Evolutionary conservation across 2,888 invertebrate species (phyloP).

Genomic region (Drosophila recens): DNA sequence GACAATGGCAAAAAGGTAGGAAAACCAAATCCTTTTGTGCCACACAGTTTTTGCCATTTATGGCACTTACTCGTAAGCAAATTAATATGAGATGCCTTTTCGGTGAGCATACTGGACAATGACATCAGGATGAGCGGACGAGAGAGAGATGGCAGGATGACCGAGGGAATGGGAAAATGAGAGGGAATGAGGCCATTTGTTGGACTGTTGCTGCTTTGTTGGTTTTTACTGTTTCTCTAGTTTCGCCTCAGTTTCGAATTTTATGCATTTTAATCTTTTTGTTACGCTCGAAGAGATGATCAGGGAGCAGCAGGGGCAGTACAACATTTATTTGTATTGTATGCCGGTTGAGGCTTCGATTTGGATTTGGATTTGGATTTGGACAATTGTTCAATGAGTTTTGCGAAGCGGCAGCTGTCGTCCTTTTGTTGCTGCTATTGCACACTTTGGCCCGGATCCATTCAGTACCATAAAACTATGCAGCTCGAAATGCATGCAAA

Average conservation of each 20-base stretch:
- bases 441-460: slow-evolving; percentile 63
- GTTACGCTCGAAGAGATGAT: slow-evolving; percentile 48
- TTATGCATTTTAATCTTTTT: slow-evolving; percentile 73
- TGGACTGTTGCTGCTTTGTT: slow-evolving; percentile 4
- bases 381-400: slow-evolving; percentile 78
- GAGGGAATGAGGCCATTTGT: neutral
- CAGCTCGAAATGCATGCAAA: slow-evolving; percentile 63
- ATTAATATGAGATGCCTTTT: slow-evolving; percentile 75
- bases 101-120: slow-evolving; percentile 47
- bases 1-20: slow-evolving; percentile 52
- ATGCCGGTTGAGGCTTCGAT: slow-evolving; percentile 57
- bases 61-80: slow-evolving; percentile 75
- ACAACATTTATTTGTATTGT: slow-evolving; percentile 61
- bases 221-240: slow-evolving; percentile 14
- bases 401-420: slow-evolving; percentile 73
- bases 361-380: slow-evolving; percentile 21
- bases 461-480: slow-evolving; percentile 49
- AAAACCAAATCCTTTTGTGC: slow-evolving; percentile 71
- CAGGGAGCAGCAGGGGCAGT: neutral
- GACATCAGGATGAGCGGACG: slow-evolving; percentile 15
- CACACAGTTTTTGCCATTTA: slow-evolving; percentile 65
- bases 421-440: slow-evolving; percentile 56
- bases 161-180: slow-evolving; percentile 4
- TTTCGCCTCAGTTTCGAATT: slow-evolving; percentile 41
- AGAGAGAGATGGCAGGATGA: slow-evolving; percentile 2